phyloP scores from a whole-genome alignment of 92 coral and sea anemone genomes.

The Epizoanthus illoricatus region DNA sequence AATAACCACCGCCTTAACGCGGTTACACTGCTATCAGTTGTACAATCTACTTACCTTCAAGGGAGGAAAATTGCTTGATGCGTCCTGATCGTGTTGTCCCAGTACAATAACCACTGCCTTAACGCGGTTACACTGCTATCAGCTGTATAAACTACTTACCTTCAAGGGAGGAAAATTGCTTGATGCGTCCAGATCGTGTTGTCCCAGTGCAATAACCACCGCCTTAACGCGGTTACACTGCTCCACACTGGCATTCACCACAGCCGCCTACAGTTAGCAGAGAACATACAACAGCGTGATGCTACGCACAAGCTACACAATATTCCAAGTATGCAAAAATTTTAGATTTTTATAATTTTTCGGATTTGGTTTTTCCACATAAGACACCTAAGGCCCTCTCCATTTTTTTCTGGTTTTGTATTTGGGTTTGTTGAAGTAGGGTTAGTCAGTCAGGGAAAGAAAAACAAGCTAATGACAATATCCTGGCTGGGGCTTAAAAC shows the following conservation, averaged over 20 bases:
- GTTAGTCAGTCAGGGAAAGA: no score
- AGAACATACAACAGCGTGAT: neutral
- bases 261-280: slow-evolving; percentile 55
- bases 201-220: slow-evolving; percentile 43
- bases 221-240: slow-evolving; percentile 72
- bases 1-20: no score
- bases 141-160: slow-evolving; percentile 37
- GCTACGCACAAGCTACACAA: neutral
- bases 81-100: slow-evolving; percentile 30
- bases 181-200: slow-evolving; percentile 41
- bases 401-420: no score
- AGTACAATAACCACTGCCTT: no score
- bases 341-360: no score
- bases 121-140: no score
- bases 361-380: no score
- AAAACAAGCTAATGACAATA: no score
- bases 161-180: slow-evolving; percentile 55
- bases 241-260: slow-evolving; percentile 64
- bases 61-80: slow-evolving; percentile 54
- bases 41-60: slow-evolving; percentile 49
- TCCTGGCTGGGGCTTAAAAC: no score
- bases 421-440: no score
- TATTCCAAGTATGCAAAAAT: neutral
- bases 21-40: no score
- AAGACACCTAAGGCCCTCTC: no score